A percentile compares a stretch with the other conserved stretches of the same genome.
phyloP scores from a whole-genome alignment of 1,140 invertebrate genomes.

The Capitella teleta region DNA sequence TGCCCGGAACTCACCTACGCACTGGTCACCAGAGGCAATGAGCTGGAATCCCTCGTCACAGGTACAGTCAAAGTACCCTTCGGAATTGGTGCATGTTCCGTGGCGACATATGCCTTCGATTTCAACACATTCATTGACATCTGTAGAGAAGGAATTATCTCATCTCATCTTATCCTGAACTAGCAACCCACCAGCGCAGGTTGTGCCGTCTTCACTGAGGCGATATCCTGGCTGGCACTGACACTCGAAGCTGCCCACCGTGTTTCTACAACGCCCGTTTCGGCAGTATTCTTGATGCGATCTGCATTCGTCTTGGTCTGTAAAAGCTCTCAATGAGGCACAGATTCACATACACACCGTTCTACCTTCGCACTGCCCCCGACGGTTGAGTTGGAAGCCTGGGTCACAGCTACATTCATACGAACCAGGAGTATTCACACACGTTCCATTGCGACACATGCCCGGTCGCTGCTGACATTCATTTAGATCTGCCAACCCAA shows the following conservation, averaged over 20 bases:
- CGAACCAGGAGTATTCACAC: slow-evolving; percentile 49
- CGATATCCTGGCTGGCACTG: slow-evolving; percentile 42
- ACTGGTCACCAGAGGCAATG: slow-evolving; percentile 19
- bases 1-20: slow-evolving; percentile 18
- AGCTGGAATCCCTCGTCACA: slow-evolving; percentile 69
- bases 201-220: slow-evolving; percentile 45
- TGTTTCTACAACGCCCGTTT: slow-evolving; percentile 49
- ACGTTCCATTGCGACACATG: slow-evolving; percentile 61
- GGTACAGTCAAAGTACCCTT: slow-evolving; percentile 64
- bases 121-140: slow-evolving; percentile 70
- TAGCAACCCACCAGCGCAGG: slow-evolving; percentile 58
- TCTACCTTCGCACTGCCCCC: slow-evolving; percentile 17
- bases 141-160: too few species aligned
- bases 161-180: too few species aligned
- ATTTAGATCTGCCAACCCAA: slow-evolving; percentile 4
- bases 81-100: slow-evolving; percentile 40
- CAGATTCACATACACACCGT: not conserved
- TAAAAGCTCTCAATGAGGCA: not conserved
- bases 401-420: slow-evolving; percentile 32
- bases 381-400: slow-evolving; percentile 27
- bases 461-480: slow-evolving; percentile 70
- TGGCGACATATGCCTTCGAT: slow-evolving; percentile 64
- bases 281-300: slow-evolving; percentile 66
- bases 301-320: slow-evolving; percentile 53
- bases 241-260: slow-evolving; percentile 33